phyloP scores from a whole-genome alignment of 2,797 vertebrate species.

The Alauda arvensis region DNA sequence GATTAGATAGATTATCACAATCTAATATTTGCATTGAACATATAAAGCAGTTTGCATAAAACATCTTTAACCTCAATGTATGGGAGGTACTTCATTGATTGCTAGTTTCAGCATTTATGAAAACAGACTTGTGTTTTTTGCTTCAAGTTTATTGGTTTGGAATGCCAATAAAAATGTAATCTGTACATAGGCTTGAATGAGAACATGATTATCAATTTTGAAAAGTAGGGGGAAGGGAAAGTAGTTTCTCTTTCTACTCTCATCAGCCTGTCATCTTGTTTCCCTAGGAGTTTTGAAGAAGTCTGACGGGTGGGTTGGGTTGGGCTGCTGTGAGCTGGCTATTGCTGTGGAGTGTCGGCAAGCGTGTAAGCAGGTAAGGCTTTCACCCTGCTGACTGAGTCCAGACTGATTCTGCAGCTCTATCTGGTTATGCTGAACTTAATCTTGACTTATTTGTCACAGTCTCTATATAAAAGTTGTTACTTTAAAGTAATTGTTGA shows the following conservation, averaged over 20 bases:
- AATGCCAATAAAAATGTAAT: background rate
- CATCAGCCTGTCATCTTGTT: conserved; percentile 36
- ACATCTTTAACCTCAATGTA: background rate
- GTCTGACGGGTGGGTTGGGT: conserved; percentile 94
- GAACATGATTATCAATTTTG: background rate
- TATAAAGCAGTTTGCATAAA: background rate
- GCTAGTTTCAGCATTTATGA: background rate
- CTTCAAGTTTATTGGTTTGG: background rate
- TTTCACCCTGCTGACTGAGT: background rate
- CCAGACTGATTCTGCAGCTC: background rate
- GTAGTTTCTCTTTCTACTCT: background rate
- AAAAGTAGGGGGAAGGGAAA: background rate
- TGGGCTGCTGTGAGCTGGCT: conserved; percentile 96
- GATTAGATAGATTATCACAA: background rate
- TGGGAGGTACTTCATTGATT: background rate
- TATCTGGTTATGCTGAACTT: background rate
- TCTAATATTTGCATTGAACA: background rate
- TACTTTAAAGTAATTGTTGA: background rate
- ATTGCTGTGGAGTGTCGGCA: conserved; percentile 91
- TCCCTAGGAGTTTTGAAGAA: conserved; percentile 89
- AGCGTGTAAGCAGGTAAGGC: conserved; percentile 89
- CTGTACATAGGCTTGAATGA: background rate
- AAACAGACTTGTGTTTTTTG: background rate
- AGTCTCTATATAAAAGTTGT: background rate
- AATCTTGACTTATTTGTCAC: background rate